phyloP scores from a whole-genome alignment of 2,797 vertebrate species.

The Falco rusticolus region DNA sequence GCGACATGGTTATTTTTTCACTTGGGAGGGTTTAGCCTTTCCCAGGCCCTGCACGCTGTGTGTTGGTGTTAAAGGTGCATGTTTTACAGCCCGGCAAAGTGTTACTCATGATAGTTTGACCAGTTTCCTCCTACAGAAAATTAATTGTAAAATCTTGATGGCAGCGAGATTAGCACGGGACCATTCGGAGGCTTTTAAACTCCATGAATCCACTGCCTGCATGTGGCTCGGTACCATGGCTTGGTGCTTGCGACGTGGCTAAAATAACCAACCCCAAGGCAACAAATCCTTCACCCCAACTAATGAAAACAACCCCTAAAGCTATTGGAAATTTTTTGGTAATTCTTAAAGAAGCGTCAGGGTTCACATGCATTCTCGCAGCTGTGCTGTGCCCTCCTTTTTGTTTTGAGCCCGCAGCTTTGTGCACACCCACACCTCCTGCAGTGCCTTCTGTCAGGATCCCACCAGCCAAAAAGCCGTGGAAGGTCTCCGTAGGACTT shows the following conservation, averaged over 20 bases:
- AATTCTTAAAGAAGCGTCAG: neutral
- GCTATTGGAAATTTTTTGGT: neutral
- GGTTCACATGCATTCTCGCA: neutral
- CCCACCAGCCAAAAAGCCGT: neutral
- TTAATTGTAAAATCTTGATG: too few species aligned
- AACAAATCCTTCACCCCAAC: neutral
- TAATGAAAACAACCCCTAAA: neutral
- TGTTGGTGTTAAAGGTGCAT: fast-evolving
- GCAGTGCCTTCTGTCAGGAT: fast-evolving
- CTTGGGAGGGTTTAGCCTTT: neutral
- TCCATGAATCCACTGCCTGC: neutral
- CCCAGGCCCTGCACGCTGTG: neutral
- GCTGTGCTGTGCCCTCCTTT: neutral
- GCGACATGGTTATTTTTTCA: neutral
- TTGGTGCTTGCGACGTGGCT: neutral
- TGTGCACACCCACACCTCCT: fast-evolving
- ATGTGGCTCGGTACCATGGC: neutral
- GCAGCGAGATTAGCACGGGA: neutral
- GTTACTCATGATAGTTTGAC: neutral
- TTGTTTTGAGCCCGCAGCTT: fast-evolving
- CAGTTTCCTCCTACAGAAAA: neutral
- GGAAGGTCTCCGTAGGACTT: neutral
- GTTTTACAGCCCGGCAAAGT: neutral
- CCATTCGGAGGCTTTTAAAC: neutral
- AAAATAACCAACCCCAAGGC: neutral